Evolutionary conservation across 1,140 invertebrate genomes (phyloP).

Genomic region (Orussus abietinus): DNA sequence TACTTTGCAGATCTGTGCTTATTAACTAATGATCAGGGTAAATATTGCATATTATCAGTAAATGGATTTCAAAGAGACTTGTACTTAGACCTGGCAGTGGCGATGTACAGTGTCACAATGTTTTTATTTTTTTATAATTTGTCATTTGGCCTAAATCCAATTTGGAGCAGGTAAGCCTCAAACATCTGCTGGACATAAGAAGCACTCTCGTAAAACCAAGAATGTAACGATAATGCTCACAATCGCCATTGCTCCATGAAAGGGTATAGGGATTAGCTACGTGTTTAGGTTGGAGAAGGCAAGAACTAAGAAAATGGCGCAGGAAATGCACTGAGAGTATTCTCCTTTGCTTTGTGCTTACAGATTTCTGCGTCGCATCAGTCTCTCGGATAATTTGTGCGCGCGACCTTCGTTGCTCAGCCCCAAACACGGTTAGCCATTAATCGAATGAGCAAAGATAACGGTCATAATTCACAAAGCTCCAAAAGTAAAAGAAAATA

Average conservation of each 20-base stretch:
- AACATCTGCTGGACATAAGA: constrained; percentile 7
- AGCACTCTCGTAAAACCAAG: too few species aligned
- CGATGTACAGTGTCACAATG: constrained; percentile 31
- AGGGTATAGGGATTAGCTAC: constrained; percentile 35
- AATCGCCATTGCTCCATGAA: constrained; percentile 42
- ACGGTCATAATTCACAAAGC: constrained; percentile 26
- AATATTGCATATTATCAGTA: not conserved
- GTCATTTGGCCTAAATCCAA: constrained; percentile 11
- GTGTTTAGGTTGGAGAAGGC: constrained; percentile 47
- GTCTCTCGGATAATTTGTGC: constrained; percentile 50
- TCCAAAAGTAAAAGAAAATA: constrained; percentile 20
- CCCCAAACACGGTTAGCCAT: constrained; percentile 50
- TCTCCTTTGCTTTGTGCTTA: constrained; percentile 55
- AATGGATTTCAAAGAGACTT: constrained; percentile 30
- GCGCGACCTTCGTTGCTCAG: constrained; percentile 49
- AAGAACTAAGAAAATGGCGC: constrained; percentile 43
- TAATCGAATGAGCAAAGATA: constrained; percentile 30
- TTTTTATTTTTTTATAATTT: constrained; percentile 11
- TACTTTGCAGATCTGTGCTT: too few species aligned
- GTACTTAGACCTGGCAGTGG: constrained; percentile 42
- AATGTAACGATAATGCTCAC: constrained; percentile 3
- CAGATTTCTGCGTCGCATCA: constrained; percentile 54
- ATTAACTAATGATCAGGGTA: too few species aligned
- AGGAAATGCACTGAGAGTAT: constrained; percentile 52
- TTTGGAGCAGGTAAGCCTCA: constrained; percentile 27